Conservation (phyloP, 1,140 invertebrate species). For the Thaumatotibia leucotreta region DNA sequence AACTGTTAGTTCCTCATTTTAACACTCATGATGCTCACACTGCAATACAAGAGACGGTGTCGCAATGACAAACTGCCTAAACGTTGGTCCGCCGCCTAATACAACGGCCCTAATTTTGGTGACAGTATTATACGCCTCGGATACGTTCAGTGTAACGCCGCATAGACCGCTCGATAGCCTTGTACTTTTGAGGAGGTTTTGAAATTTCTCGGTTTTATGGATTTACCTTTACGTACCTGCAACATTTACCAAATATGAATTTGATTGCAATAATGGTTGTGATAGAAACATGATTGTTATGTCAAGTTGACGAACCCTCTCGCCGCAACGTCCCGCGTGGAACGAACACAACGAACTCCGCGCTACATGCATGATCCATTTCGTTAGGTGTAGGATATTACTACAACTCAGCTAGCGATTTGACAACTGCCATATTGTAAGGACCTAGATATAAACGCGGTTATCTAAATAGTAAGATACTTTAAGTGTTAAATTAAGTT, state of each 20-base stretch:
- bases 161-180: no score
- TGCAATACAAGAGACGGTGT: no score
- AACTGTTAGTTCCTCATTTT: no score
- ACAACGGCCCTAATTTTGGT: no score
- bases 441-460: constrained; percentile 57
- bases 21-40: no score
- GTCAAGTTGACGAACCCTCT: constrained; percentile 29
- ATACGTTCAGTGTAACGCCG: no score
- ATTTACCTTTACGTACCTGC: constrained; percentile 51
- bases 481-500: constrained; percentile 61
- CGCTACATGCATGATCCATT: constrained; percentile 39
- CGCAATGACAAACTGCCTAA: no score
- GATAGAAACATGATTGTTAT: constrained; percentile 58
- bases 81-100: no score
- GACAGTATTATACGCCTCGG: no score
- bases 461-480: constrained; percentile 45
- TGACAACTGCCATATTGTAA: constrained; percentile 75
- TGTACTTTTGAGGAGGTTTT: no score
- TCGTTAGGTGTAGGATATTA: constrained; percentile 30
- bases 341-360: constrained; percentile 40
- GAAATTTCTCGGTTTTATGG: constrained; percentile 16
- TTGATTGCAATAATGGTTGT: constrained; percentile 70
- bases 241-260: constrained; percentile 56
- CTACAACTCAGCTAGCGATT: constrained; percentile 72
- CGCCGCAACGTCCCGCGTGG: neutral